Conservation (phyloP, 2,113 vertebrate genomes). For the Uropsilus gracilis region DNA sequence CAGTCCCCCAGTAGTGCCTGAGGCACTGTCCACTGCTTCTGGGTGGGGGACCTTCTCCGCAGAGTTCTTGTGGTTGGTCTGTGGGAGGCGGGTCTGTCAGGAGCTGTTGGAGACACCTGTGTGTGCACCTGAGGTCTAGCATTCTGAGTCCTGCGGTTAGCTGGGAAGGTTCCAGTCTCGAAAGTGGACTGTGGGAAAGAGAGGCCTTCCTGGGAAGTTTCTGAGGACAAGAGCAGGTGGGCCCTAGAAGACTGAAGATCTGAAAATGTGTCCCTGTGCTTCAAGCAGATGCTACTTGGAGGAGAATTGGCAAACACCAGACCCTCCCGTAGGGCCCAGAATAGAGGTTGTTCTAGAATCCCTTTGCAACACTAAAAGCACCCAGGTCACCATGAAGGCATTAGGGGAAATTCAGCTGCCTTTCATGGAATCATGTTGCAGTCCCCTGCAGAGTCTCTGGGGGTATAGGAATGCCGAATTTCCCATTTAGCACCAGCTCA, state of each 20-base stretch:
- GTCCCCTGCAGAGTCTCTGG: not conserved
- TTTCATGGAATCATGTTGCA: not conserved
- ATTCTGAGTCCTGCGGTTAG: not conserved
- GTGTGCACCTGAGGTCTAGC: not conserved
- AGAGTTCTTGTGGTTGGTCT: no score
- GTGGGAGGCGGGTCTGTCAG: not conserved
- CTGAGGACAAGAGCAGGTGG: not conserved
- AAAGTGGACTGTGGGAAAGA: not conserved
- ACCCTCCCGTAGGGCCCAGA: fast-evolving
- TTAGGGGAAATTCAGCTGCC: not conserved
- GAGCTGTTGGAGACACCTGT: fast-evolving
- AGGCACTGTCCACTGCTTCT: fast-evolving
- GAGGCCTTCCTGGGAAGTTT: not conserved
- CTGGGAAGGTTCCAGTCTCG: not conserved
- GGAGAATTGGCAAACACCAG: not conserved
- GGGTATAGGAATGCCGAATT: not conserved
- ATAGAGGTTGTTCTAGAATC: not conserved
- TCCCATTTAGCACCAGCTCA: not conserved
- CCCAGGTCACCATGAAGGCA: not conserved
- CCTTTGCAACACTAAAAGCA: not conserved
- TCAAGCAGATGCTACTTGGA: fast-evolving
- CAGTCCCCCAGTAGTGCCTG: not conserved
- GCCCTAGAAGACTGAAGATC: not conserved
- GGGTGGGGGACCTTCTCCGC: fast-evolving
- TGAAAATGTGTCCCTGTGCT: no score